Evolutionary conservation across 2,888 invertebrate species (phyloP), one percentile per base, ranked within the genome.

Genomic region (Drosophila anomalipes): DNA sequence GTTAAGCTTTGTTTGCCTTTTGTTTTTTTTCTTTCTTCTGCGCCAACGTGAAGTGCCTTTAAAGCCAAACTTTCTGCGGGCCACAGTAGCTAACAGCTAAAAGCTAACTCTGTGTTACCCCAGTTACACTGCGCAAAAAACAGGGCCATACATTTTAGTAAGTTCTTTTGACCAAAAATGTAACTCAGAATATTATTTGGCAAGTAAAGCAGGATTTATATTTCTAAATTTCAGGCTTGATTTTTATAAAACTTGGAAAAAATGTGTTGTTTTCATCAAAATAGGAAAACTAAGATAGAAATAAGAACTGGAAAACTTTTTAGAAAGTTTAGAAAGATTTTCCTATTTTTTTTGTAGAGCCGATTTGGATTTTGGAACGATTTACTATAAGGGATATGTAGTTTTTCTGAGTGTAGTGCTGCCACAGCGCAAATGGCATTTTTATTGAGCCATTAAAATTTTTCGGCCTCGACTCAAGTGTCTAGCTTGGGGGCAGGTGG

Each of bases 361-460:
- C 12, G 12, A 44, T 22, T 44, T 6, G 3, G 3, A 22, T 22
- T 44, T 3, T 14, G 1, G 22, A 3, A 7, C 6, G 44, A 47
- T 47, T 47, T 7, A 7, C 22, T 4, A 22, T 22, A 4, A 22
- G 14, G 47, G 7, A 4, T 14, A 14, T 26, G 26, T 26, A 28
- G 9, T 47, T 47, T 41, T 26, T 26, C 16, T 47, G 26, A 47
- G 47, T 47, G 47, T 47, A 26, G 26, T 28, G 7, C 47, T 26
- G 26, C 26, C 47, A 28, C 70, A 90, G 87, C 91, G 92, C 91
- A 92, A 93, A 93, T 93, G 92, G 90, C 89, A 85, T 92, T 93
- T 93, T 93, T 93, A 93, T 93, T 93, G 92, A 92, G 89, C 91
- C 91, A 93, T 93, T 92, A 93, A 93, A 92, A 89, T 85, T 83